Conservation (phyloP, 2,113 vertebrate species). For the Vicugna pacos region DNA sequence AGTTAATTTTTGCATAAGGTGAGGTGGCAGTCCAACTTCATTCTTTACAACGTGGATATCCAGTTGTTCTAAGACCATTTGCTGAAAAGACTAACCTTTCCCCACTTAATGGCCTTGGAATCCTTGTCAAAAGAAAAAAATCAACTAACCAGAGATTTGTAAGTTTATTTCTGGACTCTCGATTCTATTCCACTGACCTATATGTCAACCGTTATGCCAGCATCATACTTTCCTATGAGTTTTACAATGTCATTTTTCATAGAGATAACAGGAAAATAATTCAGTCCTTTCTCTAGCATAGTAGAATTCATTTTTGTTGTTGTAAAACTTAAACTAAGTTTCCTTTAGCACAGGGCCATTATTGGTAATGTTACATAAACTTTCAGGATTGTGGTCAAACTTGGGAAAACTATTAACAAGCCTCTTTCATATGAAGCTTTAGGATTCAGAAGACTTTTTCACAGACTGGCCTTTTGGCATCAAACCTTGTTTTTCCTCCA, state of each 20-base stretch:
- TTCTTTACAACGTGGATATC: not conserved
- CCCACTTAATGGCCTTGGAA: not conserved
- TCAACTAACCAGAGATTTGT: not conserved
- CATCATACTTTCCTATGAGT: not conserved
- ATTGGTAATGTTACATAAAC: not conserved
- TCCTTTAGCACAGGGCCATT: constrained; percentile 32
- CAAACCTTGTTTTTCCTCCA: constrained; percentile 15
- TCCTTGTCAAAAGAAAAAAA: not conserved
- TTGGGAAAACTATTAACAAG: constrained; percentile 23
- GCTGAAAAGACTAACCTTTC: not conserved
- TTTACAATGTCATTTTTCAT: constrained; percentile 21
- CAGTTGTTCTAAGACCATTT: not conserved
- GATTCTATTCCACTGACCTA: not conserved
- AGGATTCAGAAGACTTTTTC: not conserved
- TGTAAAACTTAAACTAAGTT: not conserved
- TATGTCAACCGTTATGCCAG: not conserved
- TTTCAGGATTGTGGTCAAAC: constrained; percentile 28
- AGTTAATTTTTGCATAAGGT: not conserved
- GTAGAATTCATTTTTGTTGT: not conserved
- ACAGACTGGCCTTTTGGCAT: constrained; percentile 6
- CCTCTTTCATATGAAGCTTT: constrained; percentile 3
- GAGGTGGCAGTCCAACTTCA: not conserved
- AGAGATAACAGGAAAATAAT: constrained; percentile 33
- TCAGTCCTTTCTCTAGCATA: not conserved
- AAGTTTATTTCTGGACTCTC: not conserved